These are phyloP conservation scores for Ostrea edulis DNA, from an alignment of 1,140 invertebrate species.

Conservation along the genomic window DNA sequence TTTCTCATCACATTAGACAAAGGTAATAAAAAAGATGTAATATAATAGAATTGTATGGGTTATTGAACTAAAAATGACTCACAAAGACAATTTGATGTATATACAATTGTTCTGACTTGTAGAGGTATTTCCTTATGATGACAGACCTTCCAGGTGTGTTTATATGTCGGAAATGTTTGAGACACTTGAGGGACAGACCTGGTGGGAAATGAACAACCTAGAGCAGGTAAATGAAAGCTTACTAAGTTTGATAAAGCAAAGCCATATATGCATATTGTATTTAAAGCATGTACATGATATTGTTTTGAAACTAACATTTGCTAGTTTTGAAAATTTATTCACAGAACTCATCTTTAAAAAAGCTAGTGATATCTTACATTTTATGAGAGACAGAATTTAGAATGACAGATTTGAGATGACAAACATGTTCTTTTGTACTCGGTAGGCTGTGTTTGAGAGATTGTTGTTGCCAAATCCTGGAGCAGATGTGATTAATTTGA, in stretches of 20 bases:
- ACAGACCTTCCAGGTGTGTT: constrained; percentile 59
- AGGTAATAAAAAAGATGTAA: constrained; percentile 16
- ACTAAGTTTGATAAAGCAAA: too few relatives aligned
- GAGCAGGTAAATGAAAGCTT: constrained; percentile 55
- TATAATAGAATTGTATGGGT: not conserved
- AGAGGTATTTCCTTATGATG: constrained; percentile 39
- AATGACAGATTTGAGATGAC: too few relatives aligned
- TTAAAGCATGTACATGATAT: too few relatives aligned
- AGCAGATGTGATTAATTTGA: constrained; percentile 60
- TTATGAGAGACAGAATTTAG: too few relatives aligned
- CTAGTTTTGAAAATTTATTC: too few relatives aligned
- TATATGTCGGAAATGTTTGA: constrained; percentile 60
- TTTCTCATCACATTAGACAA: constrained; percentile 54
- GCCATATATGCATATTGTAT: too few relatives aligned
- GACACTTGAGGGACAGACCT: constrained; percentile 58
- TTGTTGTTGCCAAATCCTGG: constrained; percentile 83
- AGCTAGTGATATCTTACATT: too few relatives aligned
- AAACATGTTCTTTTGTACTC: constrained; percentile 79
- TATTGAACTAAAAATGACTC: not conserved
- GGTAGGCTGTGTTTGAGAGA: constrained; percentile 89
- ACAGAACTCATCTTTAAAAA: too few relatives aligned
- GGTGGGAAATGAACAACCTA: constrained; percentile 80
- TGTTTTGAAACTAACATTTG: too few relatives aligned
- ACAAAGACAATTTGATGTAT: not conserved
- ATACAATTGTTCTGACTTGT: not conserved